phyloP scores from a whole-genome alignment of 2,113 vertebrate species.

The Marcusenius ussheri region DNA sequence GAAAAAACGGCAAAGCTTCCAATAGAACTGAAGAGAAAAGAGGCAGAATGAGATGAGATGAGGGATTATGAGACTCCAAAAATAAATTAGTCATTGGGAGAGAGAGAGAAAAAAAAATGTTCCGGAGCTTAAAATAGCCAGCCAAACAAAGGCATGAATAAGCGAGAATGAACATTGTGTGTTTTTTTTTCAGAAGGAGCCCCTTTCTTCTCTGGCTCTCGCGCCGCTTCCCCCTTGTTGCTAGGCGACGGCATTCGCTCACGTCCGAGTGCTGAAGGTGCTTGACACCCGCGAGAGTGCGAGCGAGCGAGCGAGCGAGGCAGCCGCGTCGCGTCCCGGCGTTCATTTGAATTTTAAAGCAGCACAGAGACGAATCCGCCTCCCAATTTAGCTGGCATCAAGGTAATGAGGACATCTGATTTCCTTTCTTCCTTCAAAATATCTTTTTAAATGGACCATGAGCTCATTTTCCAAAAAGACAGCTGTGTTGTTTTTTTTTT shows the following conservation, averaged over 20 bases:
- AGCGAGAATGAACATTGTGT: constrained; percentile 44
- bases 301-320: constrained; percentile 25
- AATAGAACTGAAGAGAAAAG: constrained; percentile 29
- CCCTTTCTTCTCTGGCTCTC: constrained; percentile 39
- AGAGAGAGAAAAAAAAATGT: constrained; percentile 43
- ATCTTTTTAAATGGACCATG: background rate
- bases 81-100: constrained; percentile 48
- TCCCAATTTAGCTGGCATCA: constrained; percentile 45
- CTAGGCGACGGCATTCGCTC: constrained; percentile 63
- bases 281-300: constrained; percentile 34
- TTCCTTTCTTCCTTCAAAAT: background rate
- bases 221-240: constrained; percentile 57
- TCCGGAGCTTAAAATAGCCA: constrained; percentile 58
- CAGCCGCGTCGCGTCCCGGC: constrained; percentile 37
- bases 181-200: constrained; percentile 49
- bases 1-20: constrained; percentile 40
- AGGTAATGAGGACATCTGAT: constrained; percentile 26
- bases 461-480: background rate
- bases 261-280: constrained; percentile 50
- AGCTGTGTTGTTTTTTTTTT: background rate
- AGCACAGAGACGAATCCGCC: constrained; percentile 43
- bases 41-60: constrained; percentile 38
- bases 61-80: constrained; percentile 43
- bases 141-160: constrained; percentile 59
- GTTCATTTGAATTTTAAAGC: constrained; percentile 58